Evolutionary conservation across 2,113 vertebrate species (phyloP), one percentile per base, ranked within the genome.

Genomic region (Corythornis cristatus): DNA sequence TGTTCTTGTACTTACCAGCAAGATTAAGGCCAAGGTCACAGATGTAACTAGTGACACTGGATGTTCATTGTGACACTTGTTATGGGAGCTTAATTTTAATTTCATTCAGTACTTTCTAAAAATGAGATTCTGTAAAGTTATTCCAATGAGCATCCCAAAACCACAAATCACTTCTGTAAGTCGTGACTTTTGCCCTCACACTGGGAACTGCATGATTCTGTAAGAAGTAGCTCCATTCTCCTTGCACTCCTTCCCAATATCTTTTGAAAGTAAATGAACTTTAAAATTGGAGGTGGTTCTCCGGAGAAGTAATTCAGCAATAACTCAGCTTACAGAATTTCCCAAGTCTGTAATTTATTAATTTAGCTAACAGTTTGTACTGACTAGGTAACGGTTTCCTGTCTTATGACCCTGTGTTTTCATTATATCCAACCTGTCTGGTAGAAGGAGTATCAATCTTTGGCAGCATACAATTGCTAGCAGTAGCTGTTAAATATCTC

Each of bases 331-430:
- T 88, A 51, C 50, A 73, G 90, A 93, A 87, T 51, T 94, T 94
- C 80, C 28, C 54, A 74, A 93, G 60, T 90, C 79, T 93, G 74
- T 90, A 95, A 95, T 95, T 74, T 88, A 95, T 94, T 94, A 92
- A 96, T 95, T 93, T 78, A 80, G 71, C 83, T 93, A 94, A 75
- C 85, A 85, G 93, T 93, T 97, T 93, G 33, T 85, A 93, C 87
- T 82, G 87, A 93, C 86, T 96, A 93, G 82, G 60, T 95, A 95
- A 94, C 89, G 85, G 77, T 91, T 95, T 93, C 64, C 68, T 93
- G 67, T 92, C 89, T 85, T 95, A 91, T 85, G 94, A 90, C 60
- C 61, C 64, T 78, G 71, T 88, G 81, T 96, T 95, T 95, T 96
- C 79, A 66, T 94, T 93, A 77, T 87, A 93, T 53, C 77, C 92